phyloP scores from a whole-genome alignment of 2,888 invertebrate species.

The Brenthis daphne region DNA sequence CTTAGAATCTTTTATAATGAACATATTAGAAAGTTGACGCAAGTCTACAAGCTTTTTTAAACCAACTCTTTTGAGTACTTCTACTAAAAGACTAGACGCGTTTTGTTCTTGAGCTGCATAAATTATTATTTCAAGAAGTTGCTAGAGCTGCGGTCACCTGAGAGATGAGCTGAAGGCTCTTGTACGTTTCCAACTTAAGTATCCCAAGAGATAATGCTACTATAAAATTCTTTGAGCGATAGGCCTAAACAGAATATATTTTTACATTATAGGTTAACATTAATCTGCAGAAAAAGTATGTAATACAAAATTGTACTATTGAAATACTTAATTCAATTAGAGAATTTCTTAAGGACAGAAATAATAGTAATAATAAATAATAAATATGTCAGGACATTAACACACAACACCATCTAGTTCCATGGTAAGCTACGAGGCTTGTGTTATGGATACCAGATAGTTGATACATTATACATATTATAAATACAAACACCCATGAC shows the following conservation, averaged over 20 bases:
- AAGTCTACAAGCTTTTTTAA: not conserved
- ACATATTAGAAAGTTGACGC: not conserved
- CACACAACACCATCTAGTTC: too few species aligned
- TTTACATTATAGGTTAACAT: too few species aligned
- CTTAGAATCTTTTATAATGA: not conserved
- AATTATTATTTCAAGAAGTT: conserved; percentile 10
- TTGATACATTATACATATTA: too few species aligned
- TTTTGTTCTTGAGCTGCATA: not conserved
- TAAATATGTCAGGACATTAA: too few species aligned
- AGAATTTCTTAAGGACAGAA: too few species aligned
- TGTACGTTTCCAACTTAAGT: not conserved
- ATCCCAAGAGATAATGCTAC: not conserved
- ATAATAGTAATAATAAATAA: too few species aligned
- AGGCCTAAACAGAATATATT: not conserved
- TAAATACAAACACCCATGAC: too few species aligned
- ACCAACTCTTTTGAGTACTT: not conserved
- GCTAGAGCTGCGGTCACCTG: conserved; percentile 1
- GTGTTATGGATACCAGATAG: too few species aligned
- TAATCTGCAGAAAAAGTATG: too few species aligned
- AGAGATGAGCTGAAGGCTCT: not conserved
- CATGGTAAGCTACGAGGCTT: too few species aligned
- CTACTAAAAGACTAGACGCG: not conserved
- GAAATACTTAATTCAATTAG: too few species aligned
- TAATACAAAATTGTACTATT: too few species aligned
- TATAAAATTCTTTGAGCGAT: not conserved